phyloP scores from a whole-genome alignment of 2,888 invertebrate species.

The Hirtodrosophila alboralis region DNA sequence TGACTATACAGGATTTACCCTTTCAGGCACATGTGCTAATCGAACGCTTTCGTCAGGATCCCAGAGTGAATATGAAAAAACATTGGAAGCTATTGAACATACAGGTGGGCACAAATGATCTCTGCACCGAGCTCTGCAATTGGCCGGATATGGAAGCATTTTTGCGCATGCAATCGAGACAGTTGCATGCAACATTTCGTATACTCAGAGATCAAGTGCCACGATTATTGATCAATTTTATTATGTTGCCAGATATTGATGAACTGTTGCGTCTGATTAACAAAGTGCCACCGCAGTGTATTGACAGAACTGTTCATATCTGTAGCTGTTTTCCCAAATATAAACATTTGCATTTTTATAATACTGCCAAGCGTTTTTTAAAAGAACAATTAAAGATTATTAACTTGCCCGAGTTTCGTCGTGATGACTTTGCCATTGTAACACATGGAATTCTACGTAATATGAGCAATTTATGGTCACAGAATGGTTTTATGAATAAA shows the following conservation, averaged over 20 bases:
- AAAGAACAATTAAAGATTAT: slow-evolving; percentile 18
- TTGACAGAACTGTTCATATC: background rate
- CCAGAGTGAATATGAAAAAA: slow-evolving; percentile 85
- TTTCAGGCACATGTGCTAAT: slow-evolving; percentile 86
- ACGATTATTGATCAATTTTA: slow-evolving; percentile 86
- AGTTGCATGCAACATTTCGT: slow-evolving; percentile 83
- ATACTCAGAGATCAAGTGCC: slow-evolving; percentile 86
- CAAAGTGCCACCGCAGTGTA: slow-evolving; percentile 11
- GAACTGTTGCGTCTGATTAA: slow-evolving; percentile 5
- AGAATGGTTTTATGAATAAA: slow-evolving; percentile 4
- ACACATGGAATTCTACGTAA: slow-evolving; percentile 23
- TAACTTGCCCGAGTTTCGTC: slow-evolving; percentile 27
- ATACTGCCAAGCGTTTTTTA: slow-evolving; percentile 2
- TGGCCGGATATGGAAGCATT: slow-evolving; percentile 81
- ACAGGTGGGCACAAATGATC: slow-evolving; percentile 87
- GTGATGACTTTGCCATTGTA: slow-evolving; percentile 46
- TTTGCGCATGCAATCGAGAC: slow-evolving; percentile 84
- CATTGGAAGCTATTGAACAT: slow-evolving; percentile 87
- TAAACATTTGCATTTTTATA: background rate
- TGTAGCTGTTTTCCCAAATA: slow-evolving; percentile 16
- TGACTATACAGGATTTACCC: slow-evolving; percentile 85
- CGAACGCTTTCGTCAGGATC: slow-evolving; percentile 85
- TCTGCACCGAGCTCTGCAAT: slow-evolving; percentile 86
- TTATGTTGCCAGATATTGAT: slow-evolving; percentile 85
- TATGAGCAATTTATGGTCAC: slow-evolving; percentile 25